Evolutionary conservation across 2,888 invertebrate genomes (phyloP), one percentile per base, ranked within the genome.

Genomic region (Drosophila neoperkinsi): DNA sequence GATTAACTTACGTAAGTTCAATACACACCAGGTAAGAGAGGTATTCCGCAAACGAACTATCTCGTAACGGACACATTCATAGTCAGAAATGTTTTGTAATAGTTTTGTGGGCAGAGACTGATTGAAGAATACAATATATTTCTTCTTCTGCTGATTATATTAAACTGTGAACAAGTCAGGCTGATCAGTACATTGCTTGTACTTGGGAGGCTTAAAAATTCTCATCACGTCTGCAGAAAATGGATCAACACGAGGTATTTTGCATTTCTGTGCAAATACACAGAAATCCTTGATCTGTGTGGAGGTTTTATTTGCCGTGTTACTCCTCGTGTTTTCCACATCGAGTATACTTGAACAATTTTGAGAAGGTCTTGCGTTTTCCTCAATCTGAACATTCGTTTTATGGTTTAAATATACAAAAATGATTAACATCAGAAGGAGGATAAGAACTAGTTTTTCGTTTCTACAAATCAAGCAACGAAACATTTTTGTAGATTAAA

Each of bases 181-280:
- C 30, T 78, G 53, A n/a, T 61, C 30, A 2, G 71, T 11, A 10
- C 82, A 80, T 0, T 49, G 1, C 28, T 36, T 64, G 1, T 52
- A 52, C 1, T 70, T 43, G 3, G 21, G 11, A 6, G 36, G 41
- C 0, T 64, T 49, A 3, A 64, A 76, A 2, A 53, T 16, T 2
- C 4, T 31, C 59, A 92, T 93, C 18, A 94, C 92, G 59, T 94
- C 94, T 3, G 77, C 50, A 60, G 95, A 94, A 77, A 95, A 94
- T 10, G 95, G 94, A 83, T 95, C 94, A 72, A 95, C 80, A 58
- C 95, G 94, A 7, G 94, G 94, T 88, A 96, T 95, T 83, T 94
- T 94, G 84, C 96, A 96, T 82, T 94, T 94, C 28, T 94, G 91
- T 81, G 94, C 95, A 93, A 76, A 67, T 0, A 77, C 60, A 10